Evolutionary conservation across 2,113 vertebrate species (phyloP).

Genomic region (Cheirogaleus medius): DNA sequence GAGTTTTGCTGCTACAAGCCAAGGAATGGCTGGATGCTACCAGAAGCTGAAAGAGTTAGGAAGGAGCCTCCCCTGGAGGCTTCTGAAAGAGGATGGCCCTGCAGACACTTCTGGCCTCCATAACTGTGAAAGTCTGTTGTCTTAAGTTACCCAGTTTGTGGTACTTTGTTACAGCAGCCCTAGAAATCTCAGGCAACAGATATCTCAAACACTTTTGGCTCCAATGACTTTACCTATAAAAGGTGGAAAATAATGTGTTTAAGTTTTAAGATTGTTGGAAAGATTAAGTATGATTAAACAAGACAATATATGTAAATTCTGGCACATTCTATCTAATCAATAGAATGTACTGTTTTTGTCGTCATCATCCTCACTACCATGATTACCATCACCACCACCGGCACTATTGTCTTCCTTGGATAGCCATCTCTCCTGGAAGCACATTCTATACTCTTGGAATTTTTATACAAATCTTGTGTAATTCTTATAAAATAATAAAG

Average conservation of each 20-base stretch:
- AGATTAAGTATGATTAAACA: not conserved
- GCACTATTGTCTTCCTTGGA: not conserved
- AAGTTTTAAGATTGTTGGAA: not conserved
- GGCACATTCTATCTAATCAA: not conserved
- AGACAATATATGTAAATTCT: not conserved
- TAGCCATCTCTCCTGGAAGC: not conserved
- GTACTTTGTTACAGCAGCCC: not conserved
- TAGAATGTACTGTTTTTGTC: not conserved
- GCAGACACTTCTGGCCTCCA: not conserved
- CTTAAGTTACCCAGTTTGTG: not conserved
- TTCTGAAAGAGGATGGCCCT: not conserved
- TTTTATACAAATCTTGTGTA: not conserved
- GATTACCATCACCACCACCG: not conserved
- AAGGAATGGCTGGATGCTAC: not conserved
- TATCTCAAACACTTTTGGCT: not conserved
- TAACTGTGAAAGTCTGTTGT: not conserved
- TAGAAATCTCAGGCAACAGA: not conserved
- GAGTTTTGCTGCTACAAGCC: not conserved
- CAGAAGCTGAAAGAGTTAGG: not conserved
- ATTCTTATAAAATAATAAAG: constrained; percentile 19
- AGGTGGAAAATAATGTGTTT: not conserved
- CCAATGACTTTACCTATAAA: not conserved
- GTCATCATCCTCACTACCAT: not conserved
- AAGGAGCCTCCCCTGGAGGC: not conserved
- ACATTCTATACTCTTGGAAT: not conserved